Evolutionary conservation across 1,140 invertebrate genomes (phyloP).

Genomic region (Asobara japonica): DNA sequence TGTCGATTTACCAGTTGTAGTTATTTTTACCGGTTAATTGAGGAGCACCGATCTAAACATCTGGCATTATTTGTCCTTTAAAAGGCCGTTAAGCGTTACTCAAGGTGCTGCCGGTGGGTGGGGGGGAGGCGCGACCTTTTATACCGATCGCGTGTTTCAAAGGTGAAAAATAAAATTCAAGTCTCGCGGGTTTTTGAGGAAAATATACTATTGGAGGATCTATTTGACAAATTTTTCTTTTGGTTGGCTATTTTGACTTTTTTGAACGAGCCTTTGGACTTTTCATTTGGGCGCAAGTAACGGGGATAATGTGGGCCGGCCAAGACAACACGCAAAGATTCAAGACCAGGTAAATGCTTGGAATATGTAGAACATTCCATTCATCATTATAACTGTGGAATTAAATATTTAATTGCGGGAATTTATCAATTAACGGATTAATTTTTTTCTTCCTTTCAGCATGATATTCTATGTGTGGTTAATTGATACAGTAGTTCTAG

Average conservation of each 20-base stretch:
- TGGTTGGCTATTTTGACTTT: neutral
- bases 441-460: neutral
- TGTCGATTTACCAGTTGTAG: neutral
- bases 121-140: too few relatives aligned
- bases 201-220: too few relatives aligned
- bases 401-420: neutral
- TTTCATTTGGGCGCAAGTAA: neutral
- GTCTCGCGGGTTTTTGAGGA: too few relatives aligned
- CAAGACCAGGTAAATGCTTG: slow-evolving; percentile 54
- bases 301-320: slow-evolving; percentile 56
- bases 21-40: neutral
- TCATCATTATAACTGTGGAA: neutral
- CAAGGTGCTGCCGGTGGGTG: too few relatives aligned
- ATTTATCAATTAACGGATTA: neutral
- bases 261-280: neutral
- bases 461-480: neutral
- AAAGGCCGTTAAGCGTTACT: too few relatives aligned
- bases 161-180: too few relatives aligned
- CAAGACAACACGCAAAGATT: slow-evolving; percentile 58
- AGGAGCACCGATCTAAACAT: neutral
- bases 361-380: neutral
- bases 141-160: too few relatives aligned
- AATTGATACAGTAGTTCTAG: neutral
- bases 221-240: neutral
- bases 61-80: neutral